These are phyloP conservation scores for Ibycter americanus DNA, from an alignment of 2,797 vertebrate species.

Conservation along the genomic window DNA sequence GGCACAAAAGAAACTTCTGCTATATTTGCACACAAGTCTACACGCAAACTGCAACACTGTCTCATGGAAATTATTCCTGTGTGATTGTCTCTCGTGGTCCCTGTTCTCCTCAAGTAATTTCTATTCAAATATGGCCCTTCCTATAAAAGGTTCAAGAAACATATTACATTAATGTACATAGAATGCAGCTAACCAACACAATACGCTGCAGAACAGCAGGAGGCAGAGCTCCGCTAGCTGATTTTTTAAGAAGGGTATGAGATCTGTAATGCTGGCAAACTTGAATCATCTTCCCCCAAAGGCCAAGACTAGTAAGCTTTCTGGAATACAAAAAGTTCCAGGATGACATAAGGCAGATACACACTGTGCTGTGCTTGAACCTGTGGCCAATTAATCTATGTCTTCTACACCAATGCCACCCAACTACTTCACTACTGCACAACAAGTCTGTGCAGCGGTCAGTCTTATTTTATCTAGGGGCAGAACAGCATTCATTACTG, in stretches of 20 bases:
- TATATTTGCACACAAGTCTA: neutral
- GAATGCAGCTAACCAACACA: neutral
- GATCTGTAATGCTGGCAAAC: neutral
- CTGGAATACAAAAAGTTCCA: neutral
- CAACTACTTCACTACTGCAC: neutral
- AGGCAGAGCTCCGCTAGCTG: neutral
- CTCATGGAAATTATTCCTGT: neutral
- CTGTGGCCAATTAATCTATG: rapidly evolving
- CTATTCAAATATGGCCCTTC: neutral
- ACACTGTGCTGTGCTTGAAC: neutral
- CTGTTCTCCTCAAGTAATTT: neutral
- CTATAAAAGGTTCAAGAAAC: neutral
- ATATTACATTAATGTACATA: neutral
- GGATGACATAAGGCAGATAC: neutral
- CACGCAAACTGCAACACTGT: neutral
- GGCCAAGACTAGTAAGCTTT: neutral
- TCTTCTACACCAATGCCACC: neutral
- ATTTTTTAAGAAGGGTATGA: neutral
- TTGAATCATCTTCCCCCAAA: neutral
- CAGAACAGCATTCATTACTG: neutral
- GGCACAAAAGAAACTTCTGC: neutral
- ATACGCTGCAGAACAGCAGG: neutral
- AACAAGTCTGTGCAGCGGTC: neutral
- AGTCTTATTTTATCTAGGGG: neutral
- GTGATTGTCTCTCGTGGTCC: neutral